Base-by-base conservation (phyloP, 1,140 invertebrate species). In the Parasteatoda tepidariorum region DNA sequence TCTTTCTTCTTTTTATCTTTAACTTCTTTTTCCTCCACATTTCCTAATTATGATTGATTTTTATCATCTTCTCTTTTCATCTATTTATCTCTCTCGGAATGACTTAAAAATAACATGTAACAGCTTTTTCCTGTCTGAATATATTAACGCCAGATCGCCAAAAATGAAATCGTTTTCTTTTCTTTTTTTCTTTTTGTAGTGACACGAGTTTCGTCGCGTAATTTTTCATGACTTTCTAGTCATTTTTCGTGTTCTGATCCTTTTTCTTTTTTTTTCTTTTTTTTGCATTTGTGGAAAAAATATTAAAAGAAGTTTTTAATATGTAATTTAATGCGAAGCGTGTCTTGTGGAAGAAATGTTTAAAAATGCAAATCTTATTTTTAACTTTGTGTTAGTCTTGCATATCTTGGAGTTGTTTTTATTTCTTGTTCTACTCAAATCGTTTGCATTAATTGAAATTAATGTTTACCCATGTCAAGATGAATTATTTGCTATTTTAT, bases 31-130 rank as follows among this genome's bases (percentile, higher is more conserved):
- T 71, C 31, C 48, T 26, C 22, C 9, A 18, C 30, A 66, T 68
- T 71, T 55, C 48, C 41, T 71, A 71, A 71, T 71, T 71, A 71
- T 71, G 68, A 71, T 71, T 38, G 68, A 71, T 71, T 71, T 71
- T 71, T 71, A 57, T 55, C 68, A 71, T 71, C 48, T 13, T 54
- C 41, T 71, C 55, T 30, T 71, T 54, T 71, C 28, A 13, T 24
- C 13, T 38, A 48, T 57, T 26, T 71, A 48, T 71, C 24, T 71
- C 68, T 71, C 33, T 30, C 13, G 34, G 15, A 68, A 68, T 68
- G 66, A 38, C 48, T 71, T 71, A 71, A 71, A 71, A 71, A 71
- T 57, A 71, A 71, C 48, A 38, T 57, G 68, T 71, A 71, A 71
- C 68, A 71, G 68, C 68, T 71, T 71, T 59, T 7, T n/a, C 7